Evolutionary conservation across 2,797 vertebrate genomes (phyloP).

Genomic region (Smutsia gigantea): DNA sequence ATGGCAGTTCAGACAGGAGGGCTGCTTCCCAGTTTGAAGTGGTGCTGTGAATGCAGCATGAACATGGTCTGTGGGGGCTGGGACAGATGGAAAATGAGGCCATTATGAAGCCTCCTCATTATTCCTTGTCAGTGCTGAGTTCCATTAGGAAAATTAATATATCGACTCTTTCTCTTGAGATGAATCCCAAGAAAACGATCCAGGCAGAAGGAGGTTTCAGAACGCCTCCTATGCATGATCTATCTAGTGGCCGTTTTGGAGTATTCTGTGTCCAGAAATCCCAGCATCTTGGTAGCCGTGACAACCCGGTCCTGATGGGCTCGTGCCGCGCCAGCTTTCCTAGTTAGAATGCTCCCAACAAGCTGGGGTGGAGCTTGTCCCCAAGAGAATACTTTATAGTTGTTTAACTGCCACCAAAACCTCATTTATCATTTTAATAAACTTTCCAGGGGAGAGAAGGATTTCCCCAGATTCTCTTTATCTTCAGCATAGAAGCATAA

Average conservation of each 20-base stretch:
- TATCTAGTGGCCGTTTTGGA: neutral
- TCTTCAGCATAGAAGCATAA: neutral
- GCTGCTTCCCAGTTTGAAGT: neutral
- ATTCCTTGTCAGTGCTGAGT: conserved; percentile 64
- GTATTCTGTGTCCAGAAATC: neutral
- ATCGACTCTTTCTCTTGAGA: conserved; percentile 67
- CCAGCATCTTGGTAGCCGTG: neutral
- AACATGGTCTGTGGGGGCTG: neutral
- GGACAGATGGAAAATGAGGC: conserved; percentile 72
- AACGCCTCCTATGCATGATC: neutral
- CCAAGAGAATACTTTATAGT: neutral
- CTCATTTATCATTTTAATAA: conserved; percentile 74
- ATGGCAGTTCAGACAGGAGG: fast-evolving
- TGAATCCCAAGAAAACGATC: conserved; percentile 62
- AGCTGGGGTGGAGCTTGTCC: neutral
- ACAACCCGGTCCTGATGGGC: neutral
- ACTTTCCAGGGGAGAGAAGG: conserved; percentile 16
- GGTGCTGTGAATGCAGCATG: neutral
- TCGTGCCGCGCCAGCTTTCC: too few species aligned
- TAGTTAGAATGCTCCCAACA: neutral
- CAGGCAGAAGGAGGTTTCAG: neutral
- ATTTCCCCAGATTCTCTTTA: conserved; percentile 36
- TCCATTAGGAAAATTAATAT: conserved; percentile 76
- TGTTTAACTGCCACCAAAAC: conserved; percentile 35
- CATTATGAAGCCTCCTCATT: conserved; percentile 64